A percentile compares a stretch with the other conserved stretches of the same genome.
Evolutionary conservation across 2,888 invertebrate genomes (phyloP).

Genomic region (Imbricaverruca yamaguchii): DNA sequence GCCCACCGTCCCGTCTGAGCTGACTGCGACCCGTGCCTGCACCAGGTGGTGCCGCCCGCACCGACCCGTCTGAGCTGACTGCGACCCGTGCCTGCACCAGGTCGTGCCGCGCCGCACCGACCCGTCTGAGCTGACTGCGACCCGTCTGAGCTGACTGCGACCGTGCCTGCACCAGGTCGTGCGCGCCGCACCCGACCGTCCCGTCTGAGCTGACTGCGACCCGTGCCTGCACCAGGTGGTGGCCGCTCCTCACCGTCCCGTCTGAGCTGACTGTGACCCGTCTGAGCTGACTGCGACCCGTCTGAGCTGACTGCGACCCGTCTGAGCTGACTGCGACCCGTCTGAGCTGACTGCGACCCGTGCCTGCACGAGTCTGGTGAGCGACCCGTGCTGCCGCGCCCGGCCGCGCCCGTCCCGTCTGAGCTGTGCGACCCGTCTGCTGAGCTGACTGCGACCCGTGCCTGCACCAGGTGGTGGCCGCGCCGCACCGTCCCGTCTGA

Average conservation of each 20-base stretch:
- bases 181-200: too few species aligned
- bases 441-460: not conserved
- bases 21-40: not conserved
- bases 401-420: not conserved
- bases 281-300: not conserved
- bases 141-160: not conserved
- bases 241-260: too few species aligned
- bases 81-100: slow-evolving; percentile 1
- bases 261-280: too few species aligned
- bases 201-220: not conserved
- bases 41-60: not conserved
- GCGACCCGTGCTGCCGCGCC: not conserved
- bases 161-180: not conserved
- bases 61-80: not conserved
- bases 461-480: not conserved
- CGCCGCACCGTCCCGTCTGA: too few species aligned
- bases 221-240: not conserved
- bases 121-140: too few species aligned
- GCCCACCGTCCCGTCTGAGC: too few species aligned
- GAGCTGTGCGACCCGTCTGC: too few species aligned
- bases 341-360: not conserved
- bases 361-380: not conserved
- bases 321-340: not conserved
- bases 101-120: not conserved
- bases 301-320: not conserved